Evolutionary conservation across 2,888 invertebrate species (phyloP), one percentile per base, ranked within the genome.

Genomic region (Bugula neritina): DNA sequence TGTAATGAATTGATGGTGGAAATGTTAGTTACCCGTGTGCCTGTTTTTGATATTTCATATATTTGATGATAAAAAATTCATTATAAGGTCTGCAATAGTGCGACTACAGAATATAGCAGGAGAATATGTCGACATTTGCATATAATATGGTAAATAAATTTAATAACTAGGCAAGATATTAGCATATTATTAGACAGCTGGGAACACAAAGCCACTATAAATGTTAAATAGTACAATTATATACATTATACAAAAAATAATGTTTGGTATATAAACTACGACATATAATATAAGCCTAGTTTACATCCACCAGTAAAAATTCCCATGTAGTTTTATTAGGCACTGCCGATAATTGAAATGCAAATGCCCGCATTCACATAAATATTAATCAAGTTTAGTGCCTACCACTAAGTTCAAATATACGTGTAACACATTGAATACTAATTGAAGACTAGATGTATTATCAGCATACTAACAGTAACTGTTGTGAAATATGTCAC

Each of bases 311-410:
- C 43, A 43, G 5, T 43, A 10, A 43, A 10, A 43, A 43, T 43
- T 10, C 5, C 10, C 43, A 17, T 10, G 43, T 43, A 43, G 43
- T 17, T 10, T 43, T 43, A 17, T 43, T 5, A 10, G 43, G 43
- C 43, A 43, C 43, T 43, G 5, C 43, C 43, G 5, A 43, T 17
- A 43, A 10, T 43, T n/a, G n/a, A 43, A 17, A 43, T 43, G 43
- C 43, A 43, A 63, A 63, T 31, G 63, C 63, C 63, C 27, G 63
- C 63, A 31, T 63, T 63, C 63, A 31, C 63, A 25, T 63, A 43
- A 5, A 43, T 43, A 43, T 17, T 43, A 43, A 43, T 43, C 17
- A 43, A 17, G 5, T 43, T 17, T 43, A 17, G 43, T 43, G 43
- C 43, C 43, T 43, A 43, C 43, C 5, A 17, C 43, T 43, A 43